Evolutionary conservation across 2,113 vertebrate genomes (phyloP), one percentile per base, ranked within the genome.

Genomic region (Paramormyrops kingsleyae): DNA sequence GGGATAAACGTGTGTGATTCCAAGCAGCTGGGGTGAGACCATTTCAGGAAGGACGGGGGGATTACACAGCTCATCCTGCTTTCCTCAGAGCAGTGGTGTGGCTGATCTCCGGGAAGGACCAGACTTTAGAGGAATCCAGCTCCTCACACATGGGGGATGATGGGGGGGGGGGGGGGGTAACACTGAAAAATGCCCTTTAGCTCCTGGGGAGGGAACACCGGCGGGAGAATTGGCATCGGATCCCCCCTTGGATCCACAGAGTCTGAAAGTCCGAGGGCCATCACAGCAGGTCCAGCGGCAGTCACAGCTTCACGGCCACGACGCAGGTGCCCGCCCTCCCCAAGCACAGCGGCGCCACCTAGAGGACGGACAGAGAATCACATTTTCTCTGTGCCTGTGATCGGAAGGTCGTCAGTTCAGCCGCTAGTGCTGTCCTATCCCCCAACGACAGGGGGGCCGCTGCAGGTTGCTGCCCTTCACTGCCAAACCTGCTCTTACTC

Each of bases 281-380:
- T 12, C 46, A 27, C 1, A 1, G 62, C 62, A 27, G n/a, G 62
- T 70, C 27, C 62, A 31, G 2, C 10, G 4, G 66, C 49, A 17
- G 31, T 96, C 94, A 98, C 86, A 99, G 95, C 95, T 97, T 98
- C 89, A 99, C 97, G 15, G 97, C 97, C 92, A 99, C 98, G 88
- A 99, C 98, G 70, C 98, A 98, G 0, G 98, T 97, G 49, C 98
- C 99, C 59, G 99, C 98, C 95, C 98, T 96, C 94, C 99, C 98
- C 91, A 99, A 95, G 93, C 98, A 99, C 92, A 99, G 94, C 1
- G 99, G 96, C 87, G 98, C 98, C 92, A 99, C 98, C 99, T 99
- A 92, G 46, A 94, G 83, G 90, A 90, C 12, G 89, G 9, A 66
- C 66, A 49, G 59, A 59, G 35, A 62, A 35, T n/a, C 10, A 27